These are phyloP conservation scores for Empidonax alnorum DNA, from an alignment of 2,113 vertebrate species.

Conservation along the genomic window DNA sequence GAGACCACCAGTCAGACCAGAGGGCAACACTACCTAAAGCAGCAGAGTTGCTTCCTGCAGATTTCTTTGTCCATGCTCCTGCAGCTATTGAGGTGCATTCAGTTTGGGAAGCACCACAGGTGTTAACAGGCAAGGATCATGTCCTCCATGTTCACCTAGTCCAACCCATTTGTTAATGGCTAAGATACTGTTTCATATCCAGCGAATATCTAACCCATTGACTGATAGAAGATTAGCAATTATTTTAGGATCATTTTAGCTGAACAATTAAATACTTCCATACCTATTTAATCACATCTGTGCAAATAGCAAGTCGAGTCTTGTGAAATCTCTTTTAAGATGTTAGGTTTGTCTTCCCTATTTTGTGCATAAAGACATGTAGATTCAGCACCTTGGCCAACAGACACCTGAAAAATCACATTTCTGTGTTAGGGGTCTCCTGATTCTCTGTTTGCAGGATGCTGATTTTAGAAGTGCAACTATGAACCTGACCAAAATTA, in stretches of 20 bases:
- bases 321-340: neutral
- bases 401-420: neutral
- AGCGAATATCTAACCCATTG: neutral
- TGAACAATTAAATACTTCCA: neutral
- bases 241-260: neutral
- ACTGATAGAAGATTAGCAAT: neutral
- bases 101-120: neutral
- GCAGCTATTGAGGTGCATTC: neutral
- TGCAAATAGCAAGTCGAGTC: neutral
- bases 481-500: neutral
- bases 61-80: neutral
- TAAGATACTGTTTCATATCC: neutral
- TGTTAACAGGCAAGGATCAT: neutral
- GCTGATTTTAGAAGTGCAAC: neutral
- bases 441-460: neutral
- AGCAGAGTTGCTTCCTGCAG: neutral
- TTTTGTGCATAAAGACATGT: neutral
- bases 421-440: neutral
- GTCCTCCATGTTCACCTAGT: accelerated
- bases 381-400: neutral
- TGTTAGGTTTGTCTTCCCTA: neutral
- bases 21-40: neutral
- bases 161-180: neutral
- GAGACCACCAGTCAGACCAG: accelerated
- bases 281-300: neutral